Base-by-base conservation (phyloP, 1,140 invertebrate genomes). In the Centruroides sculpturatus region DNA sequence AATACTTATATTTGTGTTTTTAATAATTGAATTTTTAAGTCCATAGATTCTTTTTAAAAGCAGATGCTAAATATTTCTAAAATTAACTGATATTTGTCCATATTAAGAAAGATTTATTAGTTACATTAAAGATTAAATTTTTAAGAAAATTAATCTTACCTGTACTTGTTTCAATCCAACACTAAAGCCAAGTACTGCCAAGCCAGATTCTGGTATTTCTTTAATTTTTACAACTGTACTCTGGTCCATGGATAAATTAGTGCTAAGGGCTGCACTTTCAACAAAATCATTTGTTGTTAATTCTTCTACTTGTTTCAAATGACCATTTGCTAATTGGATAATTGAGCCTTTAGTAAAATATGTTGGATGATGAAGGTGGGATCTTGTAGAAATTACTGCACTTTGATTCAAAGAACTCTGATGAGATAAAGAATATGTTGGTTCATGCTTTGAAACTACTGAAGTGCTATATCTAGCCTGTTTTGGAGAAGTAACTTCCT, bases 281-380 rank as follows among this genome's bases (percentile, higher is more conserved):
- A 77, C 69, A 69, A 79, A 79, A 66, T 79, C 78, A 47, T 74
- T 70, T 3, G 77, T 78, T 60, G 64, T 59, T 47, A 73, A 62
- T 10, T 91, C 86, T 72, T 92, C 88, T 10, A 92, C 84, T 51
- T 82, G 79, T 64, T 85, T 81, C 54, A 89, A 68, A 49, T 84
- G 78, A 0, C 87, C 87, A 69, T 81, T 84, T n/a, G 84, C 82
- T 51, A 92, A 74, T 66, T 86, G 81, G 58, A 80, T 80, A 54
- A 80, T 74, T 13, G 85, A 85, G 8, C 87, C 87, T 62, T 82
- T 81, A 59, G 71, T 70, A 67, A 80, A 80, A 69, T 77, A 74
- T 8, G 69, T 68, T 8, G 75, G 66, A 58, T 65, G 65, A n/a
- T 66, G 59, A 55, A 66, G 34, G 5, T 51, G 54, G 41, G 5